These are phyloP conservation scores for Aldabrachelys gigantea DNA, from an alignment of 2,113 vertebrate genomes.

Conservation along the genomic window DNA sequence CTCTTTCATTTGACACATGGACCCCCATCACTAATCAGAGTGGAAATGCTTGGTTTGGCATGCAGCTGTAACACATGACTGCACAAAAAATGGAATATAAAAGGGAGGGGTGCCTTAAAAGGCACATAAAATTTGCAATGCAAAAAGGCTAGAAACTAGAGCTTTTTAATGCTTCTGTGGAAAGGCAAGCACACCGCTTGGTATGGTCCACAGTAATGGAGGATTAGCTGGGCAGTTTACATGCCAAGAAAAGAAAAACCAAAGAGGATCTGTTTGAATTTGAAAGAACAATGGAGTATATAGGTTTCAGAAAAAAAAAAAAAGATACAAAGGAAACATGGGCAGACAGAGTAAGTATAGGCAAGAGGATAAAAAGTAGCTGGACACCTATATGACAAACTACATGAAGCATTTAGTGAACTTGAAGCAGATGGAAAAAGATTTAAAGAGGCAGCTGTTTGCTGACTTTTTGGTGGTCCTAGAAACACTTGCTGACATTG, in stretches of 20 bases:
- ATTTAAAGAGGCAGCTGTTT: background rate
- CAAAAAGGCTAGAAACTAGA: background rate
- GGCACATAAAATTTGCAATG: background rate
- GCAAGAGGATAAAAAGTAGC: background rate
- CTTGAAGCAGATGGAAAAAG: background rate
- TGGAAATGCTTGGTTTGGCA: background rate
- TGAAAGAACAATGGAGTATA: background rate
- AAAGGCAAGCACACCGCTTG: background rate
- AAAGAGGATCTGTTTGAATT: background rate
- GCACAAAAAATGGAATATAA: background rate
- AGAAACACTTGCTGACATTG: rapidly evolving
- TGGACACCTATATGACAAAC: background rate
- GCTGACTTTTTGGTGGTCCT: background rate
- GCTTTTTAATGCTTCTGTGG: background rate
- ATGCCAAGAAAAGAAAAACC: rapidly evolving
- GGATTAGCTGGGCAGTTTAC: background rate
- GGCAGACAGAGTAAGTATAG: background rate
- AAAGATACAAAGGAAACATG: background rate
- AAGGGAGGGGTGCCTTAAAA: background rate
- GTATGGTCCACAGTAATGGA: rapidly evolving
- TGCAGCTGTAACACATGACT: background rate
- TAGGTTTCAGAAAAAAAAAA: background rate
- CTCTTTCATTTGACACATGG: background rate
- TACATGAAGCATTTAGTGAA: background rate
- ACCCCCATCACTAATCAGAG: background rate